Evolutionary conservation across 2,888 invertebrate genomes (phyloP), one percentile per base, ranked within the genome.

Genomic region (Pherbina coryleti): DNA sequence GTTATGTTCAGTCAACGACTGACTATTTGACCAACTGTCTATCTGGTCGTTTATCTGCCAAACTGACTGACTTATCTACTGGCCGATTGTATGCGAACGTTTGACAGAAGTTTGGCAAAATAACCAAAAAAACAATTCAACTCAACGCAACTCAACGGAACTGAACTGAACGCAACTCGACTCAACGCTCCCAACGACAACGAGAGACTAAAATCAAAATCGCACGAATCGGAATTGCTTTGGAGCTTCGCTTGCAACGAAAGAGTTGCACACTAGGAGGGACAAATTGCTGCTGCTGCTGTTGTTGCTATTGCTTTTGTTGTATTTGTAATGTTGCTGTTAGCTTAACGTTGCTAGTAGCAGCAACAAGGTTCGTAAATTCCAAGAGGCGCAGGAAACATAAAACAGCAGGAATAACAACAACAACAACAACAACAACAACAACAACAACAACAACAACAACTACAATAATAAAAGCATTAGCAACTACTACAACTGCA

Each of bases 151-250:
- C 71, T 37, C 55, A 75, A 64, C 74, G 49, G 14, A 74, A 74
- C 49, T 64, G 14, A 55, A 74, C 66, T 31, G 17, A 66, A 60
- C 76, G 69, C 51, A 8, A 69, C 34, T 60, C 75, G 70, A 78
- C 76, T 79, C 74, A 66, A 72, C 80, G 67, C 79, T 79, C 76
- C 71, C 76, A 79, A 75, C 55, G 78, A 77, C 79, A 78, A 72
- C 80, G 79, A 80, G 79, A 80, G 78, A 80, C 80, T 80, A 69
- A 80, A 79, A 64, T 49, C 62, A 44, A 62, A 77, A 77, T 79
- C 64, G 62, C 17, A 69, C 57, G 75, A 75, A 53, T 44, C 19
- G 28, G 25, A 60, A 14, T 60, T 60, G 25, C 57, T 60, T 14
- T 22, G 57, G 57, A 28, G 28, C 49, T 28, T 31, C 31, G 73